Base-by-base conservation (phyloP, 2,888 invertebrate genomes). In the Phyllotreta striolata region DNA sequence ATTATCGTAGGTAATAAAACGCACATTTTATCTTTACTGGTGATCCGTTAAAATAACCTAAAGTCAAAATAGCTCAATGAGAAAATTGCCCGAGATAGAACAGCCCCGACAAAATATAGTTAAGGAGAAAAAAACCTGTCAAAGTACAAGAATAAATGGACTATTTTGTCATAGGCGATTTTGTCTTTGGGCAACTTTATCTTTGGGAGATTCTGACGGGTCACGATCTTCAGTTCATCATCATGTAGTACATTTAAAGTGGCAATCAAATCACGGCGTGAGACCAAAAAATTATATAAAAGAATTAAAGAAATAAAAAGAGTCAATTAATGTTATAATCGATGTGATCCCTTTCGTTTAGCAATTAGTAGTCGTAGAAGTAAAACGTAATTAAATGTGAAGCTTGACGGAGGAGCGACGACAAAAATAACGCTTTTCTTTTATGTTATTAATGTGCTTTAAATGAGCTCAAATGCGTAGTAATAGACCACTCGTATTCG, bases 261-360 rank as follows among this genome's bases (percentile, higher is more conserved):
- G 66, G 65, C 63, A 69, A 69, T 69, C 69, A 66, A 63, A 63
- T 57, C 55, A 55, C 61, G 63, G 55, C 60, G 55, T 58, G 62
- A 63, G 67, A 69, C 65, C 66, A 67, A 69, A 62, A 60, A 62
- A 52, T 51, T 61, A 34, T 41, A 41, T 39, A 59, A 67, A 63
- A 63, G 40, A 60, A 55, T 37, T 55, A 57, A 60, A 37, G 54
- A 35, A 43, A 51, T 57, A 61, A 59, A 63, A 58, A 47, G 65
- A 66, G 69, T 69, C 69, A 69, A 69, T 69, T 69, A 69, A 61
- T 58, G 43, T 62, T 61, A 55, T 49, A 51, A 56, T 64, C 39
- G 62, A 63, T 70, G 68, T 68, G 66, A 68, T 68, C 49, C 59
- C 64, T 61, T 54, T 54, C 44, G 1, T 24, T 10, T 52, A 63